phyloP scores from a whole-genome alignment of 2,113 vertebrate genomes.

The Triplophysa siluroides region DNA sequence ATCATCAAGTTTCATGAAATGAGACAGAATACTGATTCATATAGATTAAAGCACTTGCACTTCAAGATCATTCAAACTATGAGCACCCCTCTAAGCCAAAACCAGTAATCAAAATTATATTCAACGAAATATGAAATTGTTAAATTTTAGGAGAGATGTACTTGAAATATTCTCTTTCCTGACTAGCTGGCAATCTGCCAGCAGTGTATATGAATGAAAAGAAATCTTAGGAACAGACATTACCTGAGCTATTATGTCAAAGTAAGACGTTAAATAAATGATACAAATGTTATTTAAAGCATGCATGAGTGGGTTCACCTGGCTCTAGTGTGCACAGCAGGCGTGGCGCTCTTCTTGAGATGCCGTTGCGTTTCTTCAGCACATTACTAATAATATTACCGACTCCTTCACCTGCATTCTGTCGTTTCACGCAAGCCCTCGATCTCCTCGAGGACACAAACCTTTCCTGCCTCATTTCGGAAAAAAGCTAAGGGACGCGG shows the following conservation, averaged over 20 bases:
- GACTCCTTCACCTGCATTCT: slow-evolving; percentile 79
- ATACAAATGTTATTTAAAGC: background rate
- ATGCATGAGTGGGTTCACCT: slow-evolving; percentile 73
- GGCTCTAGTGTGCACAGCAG: slow-evolving; percentile 96
- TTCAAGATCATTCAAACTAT: background rate
- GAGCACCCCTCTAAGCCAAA: background rate
- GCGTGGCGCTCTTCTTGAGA: slow-evolving; percentile 90
- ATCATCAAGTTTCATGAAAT: background rate
- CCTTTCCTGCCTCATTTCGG: slow-evolving; percentile 86
- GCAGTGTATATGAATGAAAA: background rate
- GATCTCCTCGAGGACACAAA: slow-evolving; percentile 80
- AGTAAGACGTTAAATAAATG: background rate
- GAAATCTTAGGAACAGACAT: background rate
- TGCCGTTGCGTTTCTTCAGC: slow-evolving; percentile 92
- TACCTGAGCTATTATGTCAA: background rate
- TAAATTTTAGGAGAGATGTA: too few relatives aligned
- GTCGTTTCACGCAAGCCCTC: slow-evolving; percentile 78
- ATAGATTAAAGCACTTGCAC: too few relatives aligned
- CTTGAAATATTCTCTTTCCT: too few relatives aligned
- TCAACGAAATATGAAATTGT: too few relatives aligned
- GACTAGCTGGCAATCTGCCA: background rate
- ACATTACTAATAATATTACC: slow-evolving; percentile 94
- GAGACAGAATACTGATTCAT: background rate
- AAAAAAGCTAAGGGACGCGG: background rate
- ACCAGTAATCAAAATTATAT: too few relatives aligned